Conservation (phyloP, 2,888 invertebrate species). For the Epinotia brunnichana region DNA sequence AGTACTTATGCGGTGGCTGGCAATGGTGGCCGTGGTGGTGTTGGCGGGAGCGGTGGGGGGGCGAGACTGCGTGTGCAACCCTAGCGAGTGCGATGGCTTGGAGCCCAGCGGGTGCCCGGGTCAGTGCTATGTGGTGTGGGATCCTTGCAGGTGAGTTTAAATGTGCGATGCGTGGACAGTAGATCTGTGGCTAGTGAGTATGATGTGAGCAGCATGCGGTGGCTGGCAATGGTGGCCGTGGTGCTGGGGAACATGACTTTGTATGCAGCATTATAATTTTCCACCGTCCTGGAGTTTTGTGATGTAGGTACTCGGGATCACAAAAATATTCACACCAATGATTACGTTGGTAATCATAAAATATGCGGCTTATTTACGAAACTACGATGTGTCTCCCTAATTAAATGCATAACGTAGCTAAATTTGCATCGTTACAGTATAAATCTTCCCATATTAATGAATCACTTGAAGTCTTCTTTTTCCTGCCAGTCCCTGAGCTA, state of each 20-base stretch:
- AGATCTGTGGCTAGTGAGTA: constrained; percentile 47
- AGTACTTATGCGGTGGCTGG: constrained; percentile 82
- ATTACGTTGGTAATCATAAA: too few relatives aligned
- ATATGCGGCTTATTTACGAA: too few relatives aligned
- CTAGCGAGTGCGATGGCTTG: constrained; percentile 91
- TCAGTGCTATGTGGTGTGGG: constrained; percentile 92
- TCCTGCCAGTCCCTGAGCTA: not conserved
- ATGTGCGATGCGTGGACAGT: constrained; percentile 57
- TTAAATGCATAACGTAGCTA: not conserved
- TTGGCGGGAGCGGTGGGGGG: constrained; percentile 84
- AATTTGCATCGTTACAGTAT: not conserved
- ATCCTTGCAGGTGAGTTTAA: constrained; percentile 91
- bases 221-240: too few relatives aligned
- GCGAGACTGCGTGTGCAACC: constrained; percentile 93
- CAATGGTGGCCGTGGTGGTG: constrained; percentile 85
- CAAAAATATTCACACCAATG: too few relatives aligned
- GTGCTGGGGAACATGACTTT: too few relatives aligned
- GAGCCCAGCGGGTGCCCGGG: constrained; percentile 93
- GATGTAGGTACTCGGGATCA: not conserved
- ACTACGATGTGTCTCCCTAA: too few relatives aligned
- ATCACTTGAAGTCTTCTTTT: constrained; percentile 1
- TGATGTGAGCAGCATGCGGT: not conserved
- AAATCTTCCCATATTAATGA: not conserved
- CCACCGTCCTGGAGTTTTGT: not conserved
- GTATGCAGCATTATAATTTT: not conserved